Base-by-base conservation (phyloP, 1,140 invertebrate genomes). In the Tetragnatha versicolor region DNA sequence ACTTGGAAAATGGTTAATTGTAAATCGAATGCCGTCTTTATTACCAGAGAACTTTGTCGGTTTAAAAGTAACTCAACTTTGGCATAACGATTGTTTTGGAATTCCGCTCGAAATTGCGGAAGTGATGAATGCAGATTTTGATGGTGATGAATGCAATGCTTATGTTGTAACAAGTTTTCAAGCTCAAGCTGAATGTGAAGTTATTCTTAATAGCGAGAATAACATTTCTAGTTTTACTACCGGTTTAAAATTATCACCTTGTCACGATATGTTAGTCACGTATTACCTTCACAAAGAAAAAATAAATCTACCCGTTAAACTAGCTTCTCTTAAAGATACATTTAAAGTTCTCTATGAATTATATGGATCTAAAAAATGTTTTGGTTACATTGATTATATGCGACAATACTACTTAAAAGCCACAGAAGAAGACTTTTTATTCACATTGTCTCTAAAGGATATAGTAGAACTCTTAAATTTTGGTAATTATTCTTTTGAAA, bases 21-120 rank as follows among this genome's bases (percentile, higher is more conserved):
- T 75, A 45, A 75, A 75, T 51, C 7, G 72, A 29, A 75, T 75
- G 72, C 58, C 58, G 6, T 63, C 58, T 17, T 51, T 75, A 51
- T 9, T 25, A n/a, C 72, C 72, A 20, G 72, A 51, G 37, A 63
- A 75, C 51, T 63, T 75, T 51, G 39, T 61, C 9, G 45, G 35
- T 0, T 51, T 75, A 29, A 31, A 22, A 49, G 42, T 75, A 33
- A n/a, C 29, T 10, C 37, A 33, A 3, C 1, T 14, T 10, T 75
- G 72, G 72, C 6, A 2, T 1, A 33, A 75, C 17, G 29, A 61
- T 51, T 75, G 69, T 60, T 72, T 72, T 31, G 69, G 69, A 14
- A 72, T 72, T 14, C 53, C 69, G 1, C 20, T 72, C 12, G 69
- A 72, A 72, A 72, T 72, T 60, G 25, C 29, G 2, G n/a, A 72